Evolutionary conservation across 1,140 invertebrate genomes (phyloP), one percentile per base, ranked within the genome.

Genomic region (Capitella teleta): DNA sequence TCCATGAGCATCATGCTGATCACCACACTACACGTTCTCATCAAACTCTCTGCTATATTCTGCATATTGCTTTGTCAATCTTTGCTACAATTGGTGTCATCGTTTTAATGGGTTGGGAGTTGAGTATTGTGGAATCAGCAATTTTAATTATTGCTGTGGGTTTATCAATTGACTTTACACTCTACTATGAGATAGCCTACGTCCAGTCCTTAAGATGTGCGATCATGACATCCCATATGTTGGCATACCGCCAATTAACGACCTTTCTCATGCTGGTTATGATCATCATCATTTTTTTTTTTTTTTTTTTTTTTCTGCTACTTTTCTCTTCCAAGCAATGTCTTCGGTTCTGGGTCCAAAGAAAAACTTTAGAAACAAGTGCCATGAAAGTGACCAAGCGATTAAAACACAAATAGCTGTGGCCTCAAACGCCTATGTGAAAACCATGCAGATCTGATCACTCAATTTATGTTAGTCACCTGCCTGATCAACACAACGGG

Each of bases 241-340:
- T 98, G 47, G 87, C 90, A 0, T 98, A 98, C 66, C 84, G 85
- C 55, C 90, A 96, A 74, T 91, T 98, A 51, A 92, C 90, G 12
- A 78, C 85, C 41, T 97, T 98, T 75, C 74, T 98, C 26, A 77
- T 93, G 52, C 78, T 95, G 5, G 79, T 96, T 0, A 93, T 93
- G 79, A 73, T 77, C 14, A 77, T 86, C 2, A 95, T n/a, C n/a
- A n/a, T n/a, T n/a, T n/a, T n/a, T n/a, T n/a, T n/a, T n/a, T n/a
- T n/a, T n/a, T n/a, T n/a, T n/a, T 90, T 73, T 97, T 91, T 88
- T 64, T 85, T 1, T 98, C 89, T 66, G 83, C 92, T 1, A 95
- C 91, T 2, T 88, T 96, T 61, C 94, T 96, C 66, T 80, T 97
- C 23, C 83, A 86, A 42, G 81, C 88, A 10, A 61, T 94, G 42